Conservation (phyloP, 2,797 vertebrate genomes). For the Anguilla obscura region DNA sequence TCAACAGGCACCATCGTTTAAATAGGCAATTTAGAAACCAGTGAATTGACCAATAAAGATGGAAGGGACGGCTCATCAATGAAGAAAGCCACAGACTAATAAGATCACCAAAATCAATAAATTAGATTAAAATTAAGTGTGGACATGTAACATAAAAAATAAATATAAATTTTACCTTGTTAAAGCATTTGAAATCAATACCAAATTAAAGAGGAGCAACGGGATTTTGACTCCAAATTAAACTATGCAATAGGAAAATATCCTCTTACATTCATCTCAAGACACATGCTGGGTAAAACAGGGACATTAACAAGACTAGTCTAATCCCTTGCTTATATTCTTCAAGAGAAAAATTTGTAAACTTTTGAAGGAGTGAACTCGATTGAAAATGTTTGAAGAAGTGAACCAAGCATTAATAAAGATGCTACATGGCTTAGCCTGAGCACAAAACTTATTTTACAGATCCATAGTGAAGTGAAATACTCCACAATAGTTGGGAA, state of each 20-base stretch:
- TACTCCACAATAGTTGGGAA: neutral
- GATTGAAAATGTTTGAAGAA: neutral
- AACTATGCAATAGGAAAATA: neutral
- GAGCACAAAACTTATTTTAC: neutral
- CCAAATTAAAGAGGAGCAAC: too few relatives aligned
- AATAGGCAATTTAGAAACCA: neutral
- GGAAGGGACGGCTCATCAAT: neutral
- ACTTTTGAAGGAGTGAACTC: neutral
- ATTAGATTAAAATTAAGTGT: neutral
- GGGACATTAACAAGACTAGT: neutral
- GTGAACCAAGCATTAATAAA: neutral
- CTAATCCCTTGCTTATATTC: too few relatives aligned
- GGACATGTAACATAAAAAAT: too few relatives aligned
- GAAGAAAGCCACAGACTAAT: neutral
- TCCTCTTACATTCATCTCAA: neutral
- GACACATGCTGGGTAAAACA: neutral
- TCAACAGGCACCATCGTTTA: neutral
- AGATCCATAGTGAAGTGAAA: neutral
- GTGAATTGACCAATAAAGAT: neutral
- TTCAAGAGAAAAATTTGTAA: too few relatives aligned
- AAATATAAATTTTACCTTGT: too few relatives aligned
- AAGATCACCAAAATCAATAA: neutral
- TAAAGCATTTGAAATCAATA: too few relatives aligned
- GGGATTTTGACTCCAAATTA: neutral
- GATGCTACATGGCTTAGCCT: neutral